phyloP scores from a whole-genome alignment of 2,797 vertebrate genomes.

The Eulemur albifrons region DNA sequence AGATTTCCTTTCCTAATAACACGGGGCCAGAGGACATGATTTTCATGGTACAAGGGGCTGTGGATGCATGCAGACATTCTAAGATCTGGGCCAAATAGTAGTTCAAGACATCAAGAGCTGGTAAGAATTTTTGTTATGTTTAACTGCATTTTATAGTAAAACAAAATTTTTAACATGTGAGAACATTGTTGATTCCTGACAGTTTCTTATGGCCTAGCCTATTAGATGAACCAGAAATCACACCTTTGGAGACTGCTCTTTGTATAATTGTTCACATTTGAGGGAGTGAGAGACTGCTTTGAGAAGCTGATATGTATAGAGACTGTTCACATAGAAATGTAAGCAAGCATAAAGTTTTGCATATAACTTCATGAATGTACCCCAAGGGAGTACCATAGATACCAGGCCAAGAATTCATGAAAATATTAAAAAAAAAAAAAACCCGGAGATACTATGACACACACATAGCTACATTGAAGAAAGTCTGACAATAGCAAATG shows the following conservation, averaged over 20 bases:
- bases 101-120: slow-evolving; percentile 53
- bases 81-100: slow-evolving; percentile 55
- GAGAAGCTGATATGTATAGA: slow-evolving; percentile 14
- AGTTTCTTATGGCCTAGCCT: slow-evolving; percentile 23
- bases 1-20: slow-evolving; percentile 61
- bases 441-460: background rate
- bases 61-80: slow-evolving; percentile 22
- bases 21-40: slow-evolving; percentile 18
- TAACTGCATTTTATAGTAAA: slow-evolving; percentile 49
- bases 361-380: background rate
- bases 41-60: slow-evolving; percentile 38
- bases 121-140: slow-evolving; percentile 55
- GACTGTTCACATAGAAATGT: background rate
- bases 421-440: background rate
- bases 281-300: background rate
- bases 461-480: background rate
- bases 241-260: slow-evolving; percentile 4
- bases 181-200: slow-evolving; percentile 23
- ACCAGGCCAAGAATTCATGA: background rate
- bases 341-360: background rate
- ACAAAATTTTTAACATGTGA: slow-evolving; percentile 46
- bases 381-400: background rate
- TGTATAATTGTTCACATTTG: slow-evolving; percentile 22
- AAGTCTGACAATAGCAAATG: background rate
- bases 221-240: slow-evolving; percentile 36